Evolutionary conservation across 2,113 vertebrate species (phyloP).

Genomic region (Pluvialis apricaria): DNA sequence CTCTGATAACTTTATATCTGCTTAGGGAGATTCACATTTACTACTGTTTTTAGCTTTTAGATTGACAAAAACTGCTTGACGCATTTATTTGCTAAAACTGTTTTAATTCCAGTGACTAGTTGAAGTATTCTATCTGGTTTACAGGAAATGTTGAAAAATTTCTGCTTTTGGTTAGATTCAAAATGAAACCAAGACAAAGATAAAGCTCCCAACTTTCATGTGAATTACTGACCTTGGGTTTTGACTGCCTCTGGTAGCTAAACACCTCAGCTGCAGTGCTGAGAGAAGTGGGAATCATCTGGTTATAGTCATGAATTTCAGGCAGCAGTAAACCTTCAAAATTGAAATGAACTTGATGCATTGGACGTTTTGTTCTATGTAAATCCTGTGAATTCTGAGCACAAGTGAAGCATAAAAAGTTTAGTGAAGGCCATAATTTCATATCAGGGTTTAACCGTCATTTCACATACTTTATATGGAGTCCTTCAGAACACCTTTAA

Average conservation of each 20-base stretch:
- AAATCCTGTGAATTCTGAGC: not conserved
- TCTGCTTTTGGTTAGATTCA: not conserved
- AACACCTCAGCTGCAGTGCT: not conserved
- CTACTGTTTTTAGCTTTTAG: not conserved
- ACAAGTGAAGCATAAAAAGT: not conserved
- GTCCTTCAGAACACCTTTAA: constrained; percentile 20
- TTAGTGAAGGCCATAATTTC: not conserved
- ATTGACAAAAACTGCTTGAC: not conserved
- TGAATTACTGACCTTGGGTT: not conserved
- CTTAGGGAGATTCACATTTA: not conserved
- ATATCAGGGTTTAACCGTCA: not conserved
- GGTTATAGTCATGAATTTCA: not conserved
- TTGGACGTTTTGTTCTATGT: not conserved
- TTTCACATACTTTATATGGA: not conserved
- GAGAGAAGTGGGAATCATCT: not conserved
- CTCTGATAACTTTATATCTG: not conserved
- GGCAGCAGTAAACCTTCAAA: not conserved
- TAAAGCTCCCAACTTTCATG: not conserved
- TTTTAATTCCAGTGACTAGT: not conserved
- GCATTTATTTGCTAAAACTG: not conserved
- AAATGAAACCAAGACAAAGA: not conserved
- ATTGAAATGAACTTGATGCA: not conserved
- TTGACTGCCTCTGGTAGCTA: not conserved
- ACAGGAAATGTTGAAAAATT: not conserved
- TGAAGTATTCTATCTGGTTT: not conserved